A percentile compares a stretch with the other conserved stretches of the same genome.
Conservation (phyloP, 2,797 vertebrate genomes). For the Apodemus agrarius region DNA sequence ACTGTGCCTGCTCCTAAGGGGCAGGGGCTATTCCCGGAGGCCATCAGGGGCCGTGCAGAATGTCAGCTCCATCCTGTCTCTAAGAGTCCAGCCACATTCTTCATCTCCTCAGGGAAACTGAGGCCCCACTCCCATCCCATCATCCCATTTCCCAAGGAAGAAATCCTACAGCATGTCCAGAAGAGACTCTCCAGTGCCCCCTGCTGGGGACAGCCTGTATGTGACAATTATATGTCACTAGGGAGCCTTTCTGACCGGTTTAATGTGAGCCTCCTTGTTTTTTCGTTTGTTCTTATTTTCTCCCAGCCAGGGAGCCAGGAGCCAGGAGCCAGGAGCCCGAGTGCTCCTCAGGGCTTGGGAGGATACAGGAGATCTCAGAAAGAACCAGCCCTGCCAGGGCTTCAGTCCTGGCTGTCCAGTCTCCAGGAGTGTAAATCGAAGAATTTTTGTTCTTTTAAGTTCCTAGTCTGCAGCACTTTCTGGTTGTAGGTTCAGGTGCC, state of each 20-base stretch:
- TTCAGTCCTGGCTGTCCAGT: not conserved
- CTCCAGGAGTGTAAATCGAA: not conserved
- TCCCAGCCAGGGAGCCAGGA: not conserved
- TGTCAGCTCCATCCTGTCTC: not conserved
- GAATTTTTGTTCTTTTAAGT: not conserved
- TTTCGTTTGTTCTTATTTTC: not conserved
- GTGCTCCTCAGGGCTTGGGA: not conserved
- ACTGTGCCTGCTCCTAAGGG: not conserved
- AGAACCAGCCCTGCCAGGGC: not conserved
- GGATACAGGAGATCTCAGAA: not conserved
- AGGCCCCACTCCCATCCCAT: not conserved
- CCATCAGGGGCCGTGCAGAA: not conserved
- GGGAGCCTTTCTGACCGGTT: not conserved
- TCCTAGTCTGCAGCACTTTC: not conserved
- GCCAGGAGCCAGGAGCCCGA: not conserved
- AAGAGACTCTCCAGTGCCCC: not conserved
- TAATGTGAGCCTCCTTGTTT: accelerated
- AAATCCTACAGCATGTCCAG: not conserved
- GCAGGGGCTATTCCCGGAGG: not conserved
- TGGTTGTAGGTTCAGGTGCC: not conserved
- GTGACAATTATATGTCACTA: accelerated
- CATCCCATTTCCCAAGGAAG: not conserved
- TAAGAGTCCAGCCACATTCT: not conserved
- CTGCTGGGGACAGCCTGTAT: not conserved
- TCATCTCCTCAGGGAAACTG: not conserved